Evolutionary conservation across 2,888 invertebrate species (phyloP), one percentile per base, ranked within the genome.

Genomic region (Rhamnusium bicolor): DNA sequence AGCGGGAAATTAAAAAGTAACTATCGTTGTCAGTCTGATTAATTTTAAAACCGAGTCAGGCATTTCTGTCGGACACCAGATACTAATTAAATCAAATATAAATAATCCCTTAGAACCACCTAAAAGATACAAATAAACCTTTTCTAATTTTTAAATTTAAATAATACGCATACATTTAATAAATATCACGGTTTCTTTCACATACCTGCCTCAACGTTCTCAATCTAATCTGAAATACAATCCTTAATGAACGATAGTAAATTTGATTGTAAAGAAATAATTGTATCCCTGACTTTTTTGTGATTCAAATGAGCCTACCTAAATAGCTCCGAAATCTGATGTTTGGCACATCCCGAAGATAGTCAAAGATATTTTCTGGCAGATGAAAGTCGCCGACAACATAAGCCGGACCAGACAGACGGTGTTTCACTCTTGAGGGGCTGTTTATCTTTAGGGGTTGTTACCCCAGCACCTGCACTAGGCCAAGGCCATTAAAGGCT

Each of bases 391-490:
- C 12, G 53, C 66, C 66, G 66, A 47, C 53, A 19, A 46, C 29
- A 47, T 14, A 24, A 53, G 32, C 58, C 49, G 49, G 14, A 19
- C 54, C 71, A 65, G 71, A 60, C 66, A 58, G 16, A 2, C 67
- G 56, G 32, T 27, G 65, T 27, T 56, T 24, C 67, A 67, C 56
- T 56, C 66, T 40, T 54, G 58, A 53, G 68, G 60, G 68, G 56
- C 14, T 74, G 71, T 74, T 71, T 68, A 75, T 67, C 69, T 72
- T 65, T 60, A 49, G 71, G 80, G 80, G 78, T 81, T 82, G 80
- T 80, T 80, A 77, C 78, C 81, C 80, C 72, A 79, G 78, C 79
- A 80, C 80, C 80, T 78, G 81, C 80, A 80, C 72, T 75, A 73
- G 77, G 79, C 77, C 81, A 80, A 83, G 81, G 77, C 65, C 79